Evolutionary conservation across 30 jellyfish, hydroid and myxozoan species (phyloP).

Genomic region (Chrysaora quinquecirrha): DNA sequence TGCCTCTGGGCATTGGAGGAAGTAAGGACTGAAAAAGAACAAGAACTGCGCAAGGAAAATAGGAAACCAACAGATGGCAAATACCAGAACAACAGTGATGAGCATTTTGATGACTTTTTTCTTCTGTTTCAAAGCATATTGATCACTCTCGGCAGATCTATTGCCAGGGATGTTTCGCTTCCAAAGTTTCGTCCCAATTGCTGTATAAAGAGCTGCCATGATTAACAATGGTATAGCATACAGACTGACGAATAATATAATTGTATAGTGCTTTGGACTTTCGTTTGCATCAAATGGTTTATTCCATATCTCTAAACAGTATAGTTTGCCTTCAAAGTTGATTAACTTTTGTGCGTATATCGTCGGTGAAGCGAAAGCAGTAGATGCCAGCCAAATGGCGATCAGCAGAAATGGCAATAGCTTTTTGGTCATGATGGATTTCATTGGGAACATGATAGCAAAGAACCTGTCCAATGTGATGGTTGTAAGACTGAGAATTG

Average conservation of each 20-base stretch:
- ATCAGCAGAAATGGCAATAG: constrained; percentile 13
- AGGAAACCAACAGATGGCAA: constrained; percentile 90
- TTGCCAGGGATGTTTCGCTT: constrained; percentile 22
- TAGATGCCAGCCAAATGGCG: constrained; percentile 66
- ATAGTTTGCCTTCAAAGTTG: constrained; percentile 9
- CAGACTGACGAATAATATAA: constrained; percentile 49
- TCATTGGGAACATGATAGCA: constrained; percentile 63
- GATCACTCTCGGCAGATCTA: constrained; percentile 5
- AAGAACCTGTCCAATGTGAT: constrained; percentile 74
- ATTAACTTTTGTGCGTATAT: constrained; percentile 67
- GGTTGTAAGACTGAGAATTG: constrained; percentile 64
- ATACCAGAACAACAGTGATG: constrained; percentile 45
- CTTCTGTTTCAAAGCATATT: constrained; percentile 11
- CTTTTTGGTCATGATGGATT: constrained; percentile 19
- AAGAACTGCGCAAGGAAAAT: constrained; percentile 70
- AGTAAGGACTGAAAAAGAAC: constrained; percentile 61
- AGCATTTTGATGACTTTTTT: constrained; percentile 75
- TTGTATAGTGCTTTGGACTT: constrained; percentile 78
- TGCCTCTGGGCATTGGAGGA: constrained; percentile 42
- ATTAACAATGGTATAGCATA: constrained; percentile 62
- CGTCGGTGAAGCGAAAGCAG: constrained; percentile 73
- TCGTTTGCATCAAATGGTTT: constrained; percentile 51
- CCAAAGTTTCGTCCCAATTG: constrained; percentile 63
- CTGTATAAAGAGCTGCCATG: constrained; percentile 65
- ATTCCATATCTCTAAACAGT: constrained; percentile 79